Evolutionary conservation across 2,113 vertebrate genomes (phyloP).

Genomic region (Herpailurus yagouaroundi): DNA sequence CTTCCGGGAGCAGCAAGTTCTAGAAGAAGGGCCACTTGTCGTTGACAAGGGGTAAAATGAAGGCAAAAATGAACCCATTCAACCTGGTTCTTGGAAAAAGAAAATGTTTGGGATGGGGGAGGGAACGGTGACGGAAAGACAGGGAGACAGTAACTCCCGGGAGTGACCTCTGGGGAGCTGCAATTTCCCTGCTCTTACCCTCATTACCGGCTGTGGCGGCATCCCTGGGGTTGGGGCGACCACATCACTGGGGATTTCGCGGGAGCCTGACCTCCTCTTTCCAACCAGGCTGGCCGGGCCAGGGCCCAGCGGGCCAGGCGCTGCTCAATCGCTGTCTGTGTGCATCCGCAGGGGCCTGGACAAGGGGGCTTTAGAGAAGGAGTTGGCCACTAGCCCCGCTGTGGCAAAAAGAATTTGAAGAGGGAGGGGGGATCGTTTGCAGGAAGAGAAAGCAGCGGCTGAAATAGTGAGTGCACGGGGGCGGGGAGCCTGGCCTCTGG

Average conservation of each 20-base stretch:
- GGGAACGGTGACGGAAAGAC: not conserved
- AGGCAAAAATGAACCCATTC: not conserved
- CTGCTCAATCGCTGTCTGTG: slow-evolving; percentile 76
- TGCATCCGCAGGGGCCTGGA: slow-evolving; percentile 77
- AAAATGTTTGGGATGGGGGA: not conserved
- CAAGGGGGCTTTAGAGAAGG: slow-evolving; percentile 85
- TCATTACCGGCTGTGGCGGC: not conserved
- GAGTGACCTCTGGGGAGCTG: not conserved
- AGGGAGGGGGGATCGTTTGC: not conserved
- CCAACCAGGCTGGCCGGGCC: slow-evolving; percentile 59
- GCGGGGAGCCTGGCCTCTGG: not conserved
- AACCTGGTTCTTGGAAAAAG: not conserved
- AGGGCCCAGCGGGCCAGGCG: slow-evolving; percentile 66
- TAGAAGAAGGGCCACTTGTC: not conserved
- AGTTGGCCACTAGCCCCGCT: slow-evolving; percentile 79
- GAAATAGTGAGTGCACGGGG: not conserved
- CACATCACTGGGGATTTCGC: not conserved
- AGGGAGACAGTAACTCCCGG: not conserved
- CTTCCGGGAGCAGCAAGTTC: not conserved
- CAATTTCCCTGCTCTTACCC: not conserved
- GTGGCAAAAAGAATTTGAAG: slow-evolving; percentile 69
- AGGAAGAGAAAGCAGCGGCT: slow-evolving; percentile 8
- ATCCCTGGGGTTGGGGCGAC: accelerated
- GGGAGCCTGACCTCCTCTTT: slow-evolving; percentile 23
- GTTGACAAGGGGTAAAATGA: not conserved